Percentiles rank a stretch among this genome's conserved stretches.
phyloP scores from a whole-genome alignment of 2,888 invertebrate species.

The Cerceris ruficornis region DNA sequence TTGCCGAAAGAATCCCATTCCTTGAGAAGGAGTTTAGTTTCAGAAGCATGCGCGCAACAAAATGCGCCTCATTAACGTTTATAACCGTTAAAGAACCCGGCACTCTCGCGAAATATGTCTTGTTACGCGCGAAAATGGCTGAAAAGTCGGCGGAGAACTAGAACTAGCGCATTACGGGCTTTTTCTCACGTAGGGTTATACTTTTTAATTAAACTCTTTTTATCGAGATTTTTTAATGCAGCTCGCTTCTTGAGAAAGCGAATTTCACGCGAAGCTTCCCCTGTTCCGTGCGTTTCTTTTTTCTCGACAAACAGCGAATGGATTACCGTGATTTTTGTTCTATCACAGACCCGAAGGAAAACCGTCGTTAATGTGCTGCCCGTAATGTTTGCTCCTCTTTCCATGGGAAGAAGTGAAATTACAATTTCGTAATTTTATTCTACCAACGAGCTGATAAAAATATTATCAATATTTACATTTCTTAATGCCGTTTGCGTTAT shows the following conservation, averaged over 20 bases:
- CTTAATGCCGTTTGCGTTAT: too few relatives aligned
- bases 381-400: too few relatives aligned
- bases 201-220: constrained; percentile 39
- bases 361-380: too few relatives aligned
- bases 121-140: constrained; percentile 37
- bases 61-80: constrained; percentile 54
- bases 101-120: constrained; percentile 8
- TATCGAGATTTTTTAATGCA: constrained; percentile 18
- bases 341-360: not conserved
- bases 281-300: not conserved
- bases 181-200: constrained; percentile 19
- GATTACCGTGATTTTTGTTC: not conserved
- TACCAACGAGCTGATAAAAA: not conserved
- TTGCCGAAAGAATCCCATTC: too few relatives aligned
- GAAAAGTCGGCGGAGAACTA: constrained; percentile 28
- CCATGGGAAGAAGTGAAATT: too few relatives aligned
- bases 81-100: constrained; percentile 47
- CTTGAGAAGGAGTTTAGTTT: too few relatives aligned
- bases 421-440: not conserved
- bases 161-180: constrained; percentile 20
- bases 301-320: too few relatives aligned
- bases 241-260: not conserved
- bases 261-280: constrained; percentile 5
- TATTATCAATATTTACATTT: not conserved
- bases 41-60: constrained; percentile 13